Evolutionary conservation across 2,113 vertebrate genomes (phyloP).

Genomic region (Leptobrachium leishanense): DNA sequence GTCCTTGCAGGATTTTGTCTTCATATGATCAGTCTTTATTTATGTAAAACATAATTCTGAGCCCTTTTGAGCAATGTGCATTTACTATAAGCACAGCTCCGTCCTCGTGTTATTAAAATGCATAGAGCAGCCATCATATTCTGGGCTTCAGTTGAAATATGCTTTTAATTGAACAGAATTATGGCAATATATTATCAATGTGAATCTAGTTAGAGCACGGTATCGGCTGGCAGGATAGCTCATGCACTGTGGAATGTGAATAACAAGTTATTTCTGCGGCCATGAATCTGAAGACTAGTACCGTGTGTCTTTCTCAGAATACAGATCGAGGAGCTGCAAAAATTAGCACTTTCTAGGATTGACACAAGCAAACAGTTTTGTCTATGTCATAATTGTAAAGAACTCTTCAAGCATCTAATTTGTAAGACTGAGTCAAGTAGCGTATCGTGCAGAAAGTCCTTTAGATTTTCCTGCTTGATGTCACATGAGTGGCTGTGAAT

Average conservation of each 20-base stretch:
- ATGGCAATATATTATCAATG: conserved; percentile 64
- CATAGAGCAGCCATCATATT: conserved; percentile 61
- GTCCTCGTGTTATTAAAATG: conserved; percentile 68
- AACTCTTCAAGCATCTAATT: too few relatives aligned
- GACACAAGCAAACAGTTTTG: background rate
- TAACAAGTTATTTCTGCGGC: conserved; percentile 42
- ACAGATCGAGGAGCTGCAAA: background rate
- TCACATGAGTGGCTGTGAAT: too few relatives aligned
- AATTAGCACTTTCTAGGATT: background rate
- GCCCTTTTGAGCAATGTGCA: conserved; percentile 59
- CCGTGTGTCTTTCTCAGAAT: conserved; percentile 38
- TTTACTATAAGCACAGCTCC: conserved; percentile 60
- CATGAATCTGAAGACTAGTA: conserved; percentile 47
- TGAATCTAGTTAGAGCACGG: conserved; percentile 57
- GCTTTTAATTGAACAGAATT: conserved; percentile 75
- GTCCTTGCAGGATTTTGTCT: conserved; percentile 60
- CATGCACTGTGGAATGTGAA: conserved; percentile 42
- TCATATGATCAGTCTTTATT: conserved; percentile 71
- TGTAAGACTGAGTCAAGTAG: too few relatives aligned
- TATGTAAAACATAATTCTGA: conserved; percentile 68
- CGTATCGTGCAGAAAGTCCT: too few relatives aligned
- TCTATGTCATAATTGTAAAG: background rate
- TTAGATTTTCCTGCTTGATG: too few relatives aligned
- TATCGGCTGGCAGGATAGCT: conserved; percentile 46
- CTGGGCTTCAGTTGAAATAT: conserved; percentile 69